A percentile compares a stretch with the other conserved stretches of the same genome.
phyloP scores from a whole-genome alignment of 2,797 vertebrate genomes.

The Ceryle rudis region DNA sequence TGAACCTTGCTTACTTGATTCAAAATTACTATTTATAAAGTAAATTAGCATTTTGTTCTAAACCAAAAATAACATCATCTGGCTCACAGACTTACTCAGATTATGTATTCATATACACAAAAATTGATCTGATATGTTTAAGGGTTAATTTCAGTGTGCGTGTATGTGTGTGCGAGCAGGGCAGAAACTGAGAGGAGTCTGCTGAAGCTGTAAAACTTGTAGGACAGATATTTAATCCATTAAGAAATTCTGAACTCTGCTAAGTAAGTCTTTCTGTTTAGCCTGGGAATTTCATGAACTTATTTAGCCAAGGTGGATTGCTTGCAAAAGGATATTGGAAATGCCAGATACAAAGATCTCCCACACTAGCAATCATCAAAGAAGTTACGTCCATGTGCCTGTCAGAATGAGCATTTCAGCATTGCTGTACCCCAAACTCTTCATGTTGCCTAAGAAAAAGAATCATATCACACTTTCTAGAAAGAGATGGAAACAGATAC shows the following conservation, averaged over 20 bases:
- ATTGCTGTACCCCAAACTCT: background rate
- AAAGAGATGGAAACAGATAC: background rate
- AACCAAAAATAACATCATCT: background rate
- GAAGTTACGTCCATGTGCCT: background rate
- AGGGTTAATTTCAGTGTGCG: background rate
- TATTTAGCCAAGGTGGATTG: background rate
- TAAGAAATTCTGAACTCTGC: constrained; percentile 21
- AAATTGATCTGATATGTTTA: background rate
- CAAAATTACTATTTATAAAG: background rate
- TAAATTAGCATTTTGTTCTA: background rate
- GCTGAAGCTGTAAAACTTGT: background rate
- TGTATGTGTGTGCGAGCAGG: background rate
- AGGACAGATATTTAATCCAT: background rate
- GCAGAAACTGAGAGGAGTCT: background rate
- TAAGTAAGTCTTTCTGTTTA: constrained; percentile 16
- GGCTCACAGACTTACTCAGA: background rate
- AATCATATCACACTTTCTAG: background rate
- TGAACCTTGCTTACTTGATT: background rate
- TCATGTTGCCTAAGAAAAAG: background rate
- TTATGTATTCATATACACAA: background rate
- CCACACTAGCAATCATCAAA: constrained; percentile 18
- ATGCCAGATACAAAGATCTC: constrained; percentile 12
- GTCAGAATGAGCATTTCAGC: background rate
- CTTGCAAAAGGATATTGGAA: background rate
- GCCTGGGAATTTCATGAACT: constrained; percentile 4